Evolutionary conservation across 1,140 invertebrate species (phyloP), one percentile per base, ranked within the genome.

Genomic region (Tetramorium alpestre): DNA sequence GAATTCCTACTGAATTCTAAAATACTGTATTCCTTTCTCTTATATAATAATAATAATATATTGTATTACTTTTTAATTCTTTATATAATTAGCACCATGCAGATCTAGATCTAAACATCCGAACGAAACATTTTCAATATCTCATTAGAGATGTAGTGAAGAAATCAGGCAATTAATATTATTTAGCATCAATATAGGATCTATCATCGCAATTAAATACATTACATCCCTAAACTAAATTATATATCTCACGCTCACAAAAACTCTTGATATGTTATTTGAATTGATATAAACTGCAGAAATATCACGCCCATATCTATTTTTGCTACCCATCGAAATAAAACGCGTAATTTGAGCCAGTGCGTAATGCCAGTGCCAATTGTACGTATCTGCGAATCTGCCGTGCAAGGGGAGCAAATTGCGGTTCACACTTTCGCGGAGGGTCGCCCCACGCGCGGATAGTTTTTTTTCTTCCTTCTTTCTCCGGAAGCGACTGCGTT

Each of bases 361-460:
- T 60, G 67, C 67, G 65, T 69, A 69, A 69, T 69, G 80, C 54
- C 67, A 41, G 4, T 73, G 54, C 58, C 65, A 44, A 38, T 22
- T 51, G 65, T 54, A 47, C 18, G 33, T 62, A 44, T 28, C 77
- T 41, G 62, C 54, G 73, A 64, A 78, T 44, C 41, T 25, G 16
- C 56, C 11, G 51, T 47, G 70, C 38, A 65, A 70, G 81, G 72
- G 85, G 85, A 80, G 54, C 85, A 78, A 90, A 90, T 78, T 76
- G 88, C 70, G 51, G 72, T 90, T 90, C 77, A 77, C 88, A 62
- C 88, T 87, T 82, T 51, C 78, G 25, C 22, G 44, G 41, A 87
- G 85, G 72, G 77, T 73, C 69, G 49, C 47, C 22, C 65, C 41
- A 25, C 22, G 28, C n/a, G 28, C 25, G 18, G 58, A 54, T 56